A percentile compares a stretch with the other conserved stretches of the same genome.
phyloP scores from a whole-genome alignment of 2,113 vertebrate species.

The Apteryx mantelli region DNA sequence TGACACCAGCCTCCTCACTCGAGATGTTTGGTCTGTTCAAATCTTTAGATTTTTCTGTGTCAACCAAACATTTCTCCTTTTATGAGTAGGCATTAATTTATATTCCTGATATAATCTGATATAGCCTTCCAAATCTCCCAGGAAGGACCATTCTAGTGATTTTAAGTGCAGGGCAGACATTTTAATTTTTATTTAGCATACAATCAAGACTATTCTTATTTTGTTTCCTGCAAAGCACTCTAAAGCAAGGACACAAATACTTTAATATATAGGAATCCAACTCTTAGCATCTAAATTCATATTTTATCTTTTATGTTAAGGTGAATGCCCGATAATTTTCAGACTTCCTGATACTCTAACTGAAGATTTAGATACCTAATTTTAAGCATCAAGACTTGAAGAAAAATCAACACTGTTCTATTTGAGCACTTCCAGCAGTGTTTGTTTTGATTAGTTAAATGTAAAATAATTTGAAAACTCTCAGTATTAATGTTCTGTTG shows the following conservation, averaged over 20 bases:
- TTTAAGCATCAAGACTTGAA: background rate
- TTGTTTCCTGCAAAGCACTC: background rate
- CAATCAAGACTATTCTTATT: background rate
- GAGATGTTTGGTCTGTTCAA: background rate
- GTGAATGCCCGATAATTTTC: background rate
- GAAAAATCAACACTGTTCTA: background rate
- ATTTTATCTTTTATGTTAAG: background rate
- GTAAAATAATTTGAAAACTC: constrained; percentile 41
- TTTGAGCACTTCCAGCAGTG: background rate
- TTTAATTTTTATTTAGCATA: background rate
- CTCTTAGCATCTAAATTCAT: accelerated
- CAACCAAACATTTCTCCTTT: background rate
- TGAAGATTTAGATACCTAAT: constrained; percentile 18
- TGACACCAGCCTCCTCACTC: background rate
- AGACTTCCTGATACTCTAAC: background rate
- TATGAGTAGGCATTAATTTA: background rate
- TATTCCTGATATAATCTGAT: background rate
- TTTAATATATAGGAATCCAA: background rate
- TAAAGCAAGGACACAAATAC: background rate
- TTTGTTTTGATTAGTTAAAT: constrained; percentile 58
- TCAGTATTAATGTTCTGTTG: constrained; percentile 4
- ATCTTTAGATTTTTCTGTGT: background rate
- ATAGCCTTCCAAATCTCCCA: background rate
- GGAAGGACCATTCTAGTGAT: background rate
- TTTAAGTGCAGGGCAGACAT: background rate